These are phyloP conservation scores for Papio anubis DNA, from an alignment of 2,113 vertebrate genomes.

Conservation along the genomic window DNA sequence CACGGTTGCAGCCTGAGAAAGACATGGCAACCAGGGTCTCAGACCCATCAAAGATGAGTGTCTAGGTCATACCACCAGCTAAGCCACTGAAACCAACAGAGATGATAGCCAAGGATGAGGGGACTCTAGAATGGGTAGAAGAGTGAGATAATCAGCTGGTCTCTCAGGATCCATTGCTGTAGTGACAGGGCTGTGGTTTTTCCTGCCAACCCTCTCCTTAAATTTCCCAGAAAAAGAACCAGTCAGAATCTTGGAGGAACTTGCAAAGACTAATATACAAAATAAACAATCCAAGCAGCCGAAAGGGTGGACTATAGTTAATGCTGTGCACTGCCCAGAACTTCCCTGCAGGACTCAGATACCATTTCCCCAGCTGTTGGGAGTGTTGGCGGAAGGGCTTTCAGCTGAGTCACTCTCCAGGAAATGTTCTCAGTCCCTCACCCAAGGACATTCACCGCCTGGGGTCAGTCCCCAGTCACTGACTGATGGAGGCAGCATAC, in stretches of 20 bases:
- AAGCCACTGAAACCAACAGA: background rate
- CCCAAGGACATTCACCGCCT: background rate
- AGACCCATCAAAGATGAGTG: background rate
- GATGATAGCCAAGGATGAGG: background rate
- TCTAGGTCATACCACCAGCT: background rate
- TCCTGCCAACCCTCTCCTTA: background rate
- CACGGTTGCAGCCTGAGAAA: background rate
- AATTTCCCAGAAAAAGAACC: conserved; percentile 8
- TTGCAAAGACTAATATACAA: background rate
- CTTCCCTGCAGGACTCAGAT: background rate
- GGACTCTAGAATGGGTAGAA: background rate
- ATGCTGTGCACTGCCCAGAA: background rate
- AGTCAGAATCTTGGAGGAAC: background rate
- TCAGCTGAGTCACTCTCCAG: background rate
- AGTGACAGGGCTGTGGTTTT: background rate
- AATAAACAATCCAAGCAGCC: background rate
- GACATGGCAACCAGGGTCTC: background rate
- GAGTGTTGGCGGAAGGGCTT: background rate
- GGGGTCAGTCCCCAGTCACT: background rate
- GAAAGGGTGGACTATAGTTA: background rate
- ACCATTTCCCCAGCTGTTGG: background rate
- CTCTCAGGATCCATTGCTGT: background rate
- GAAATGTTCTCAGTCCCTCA: background rate
- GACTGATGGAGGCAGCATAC: background rate
- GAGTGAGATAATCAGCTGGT: background rate